A percentile compares a stretch with the other conserved stretches of the same genome.
These are phyloP conservation scores for Globia sparganii DNA, from an alignment of 2,888 invertebrate genomes.

Conservation along the genomic window DNA sequence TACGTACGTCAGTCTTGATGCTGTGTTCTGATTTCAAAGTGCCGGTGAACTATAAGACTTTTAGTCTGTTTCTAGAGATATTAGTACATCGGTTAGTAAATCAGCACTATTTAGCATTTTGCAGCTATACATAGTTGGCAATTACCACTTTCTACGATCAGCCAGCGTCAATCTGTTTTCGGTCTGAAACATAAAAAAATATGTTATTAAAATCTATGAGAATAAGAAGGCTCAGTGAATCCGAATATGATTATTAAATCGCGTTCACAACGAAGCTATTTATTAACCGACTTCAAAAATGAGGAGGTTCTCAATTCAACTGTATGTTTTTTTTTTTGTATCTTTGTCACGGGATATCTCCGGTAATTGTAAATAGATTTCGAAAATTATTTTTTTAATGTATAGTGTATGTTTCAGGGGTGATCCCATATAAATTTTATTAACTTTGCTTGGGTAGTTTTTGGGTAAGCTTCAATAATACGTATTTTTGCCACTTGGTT, in stretches of 20 bases:
- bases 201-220: not conserved
- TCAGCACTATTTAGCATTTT: not conserved
- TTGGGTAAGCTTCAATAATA: no score
- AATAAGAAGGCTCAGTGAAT: not conserved
- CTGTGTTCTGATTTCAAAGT: not conserved
- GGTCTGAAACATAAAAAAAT: not conserved
- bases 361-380: no score
- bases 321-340: no score
- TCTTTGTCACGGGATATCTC: no score
- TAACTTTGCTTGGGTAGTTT: no score
- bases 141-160: not conserved
- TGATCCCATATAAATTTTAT: no score
- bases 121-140: not conserved
- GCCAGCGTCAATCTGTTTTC: not conserved
- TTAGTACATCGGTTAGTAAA: not conserved
- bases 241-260: conserved; percentile 3
- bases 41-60: not conserved
- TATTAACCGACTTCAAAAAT: no score
- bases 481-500: no score
- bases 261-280: not conserved
- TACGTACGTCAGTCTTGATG: not conserved
- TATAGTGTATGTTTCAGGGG: no score
- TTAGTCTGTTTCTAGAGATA: not conserved
- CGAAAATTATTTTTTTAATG: no score
- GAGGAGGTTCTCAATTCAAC: no score